Percentiles rank a stretch among this genome's conserved stretches.
Conservation (phyloP, 2,113 vertebrate genomes). For the Malurus alboscapulatus region DNA sequence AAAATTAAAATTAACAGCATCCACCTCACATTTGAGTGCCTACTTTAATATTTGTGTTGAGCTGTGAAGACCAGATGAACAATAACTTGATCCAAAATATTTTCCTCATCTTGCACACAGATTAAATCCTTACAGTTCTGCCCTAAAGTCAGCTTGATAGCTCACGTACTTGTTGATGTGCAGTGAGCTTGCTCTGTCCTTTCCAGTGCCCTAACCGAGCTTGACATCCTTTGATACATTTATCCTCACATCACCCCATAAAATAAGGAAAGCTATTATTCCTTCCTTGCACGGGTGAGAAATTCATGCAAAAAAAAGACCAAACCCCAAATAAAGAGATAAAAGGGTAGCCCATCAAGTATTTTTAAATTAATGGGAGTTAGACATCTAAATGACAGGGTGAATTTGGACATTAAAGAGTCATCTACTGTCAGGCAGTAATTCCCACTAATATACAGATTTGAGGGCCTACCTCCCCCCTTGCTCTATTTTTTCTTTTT, state of each 20-base stretch:
- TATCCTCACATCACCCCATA: neutral
- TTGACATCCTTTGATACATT: neutral
- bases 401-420: neutral
- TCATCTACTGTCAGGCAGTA: neutral
- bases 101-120: neutral
- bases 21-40: neutral
- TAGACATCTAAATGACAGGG: neutral
- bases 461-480: neutral
- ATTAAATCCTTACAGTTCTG: neutral
- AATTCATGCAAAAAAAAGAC: neutral
- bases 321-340: neutral
- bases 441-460: neutral
- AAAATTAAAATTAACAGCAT: neutral
- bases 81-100: neutral
- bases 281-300: neutral
- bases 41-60: neutral
- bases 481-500: neutral
- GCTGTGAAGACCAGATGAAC: neutral
- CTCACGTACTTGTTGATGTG: neutral
- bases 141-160: neutral
- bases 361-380: neutral
- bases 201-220: neutral
- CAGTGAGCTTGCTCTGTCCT: neutral
- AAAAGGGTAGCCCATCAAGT: neutral
- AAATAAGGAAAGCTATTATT: neutral